A percentile compares a stretch with the other conserved stretches of the same genome.
These are phyloP conservation scores for Malthinus flaveolus DNA, from an alignment of 2,888 invertebrate species.

Conservation along the genomic window DNA sequence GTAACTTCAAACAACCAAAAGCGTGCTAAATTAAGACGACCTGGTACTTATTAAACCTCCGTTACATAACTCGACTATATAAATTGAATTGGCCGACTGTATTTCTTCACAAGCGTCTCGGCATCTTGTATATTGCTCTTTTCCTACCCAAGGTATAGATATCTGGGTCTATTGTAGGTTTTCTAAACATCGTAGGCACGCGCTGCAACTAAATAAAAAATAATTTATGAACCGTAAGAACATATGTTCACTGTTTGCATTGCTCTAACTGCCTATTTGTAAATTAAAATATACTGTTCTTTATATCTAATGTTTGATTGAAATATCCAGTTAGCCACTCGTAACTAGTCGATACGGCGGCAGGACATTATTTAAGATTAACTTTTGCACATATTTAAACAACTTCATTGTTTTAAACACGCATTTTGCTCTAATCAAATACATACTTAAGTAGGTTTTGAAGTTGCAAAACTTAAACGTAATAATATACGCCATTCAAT, in stretches of 20 bases:
- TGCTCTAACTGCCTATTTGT: constrained; percentile 9
- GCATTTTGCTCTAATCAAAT: no score
- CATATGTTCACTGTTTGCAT: constrained; percentile 43
- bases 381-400: no score
- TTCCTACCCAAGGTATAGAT: constrained; percentile 41
- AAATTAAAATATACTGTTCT: constrained; percentile 4
- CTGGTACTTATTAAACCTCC: constrained; percentile 6
- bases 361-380: no score
- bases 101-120: constrained; percentile 37
- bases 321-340: constrained; percentile 12
- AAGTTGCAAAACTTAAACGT: no score
- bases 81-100: constrained; percentile 34
- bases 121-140: constrained; percentile 46
- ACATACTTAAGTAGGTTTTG: no score
- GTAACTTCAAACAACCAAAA: constrained; percentile 22
- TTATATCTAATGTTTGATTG: constrained; percentile 17
- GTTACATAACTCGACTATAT: constrained; percentile 9
- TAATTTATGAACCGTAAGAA: constrained; percentile 49
- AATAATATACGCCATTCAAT: no score
- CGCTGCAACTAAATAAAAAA: constrained; percentile 47
- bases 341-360: no score
- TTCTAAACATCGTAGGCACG: constrained; percentile 50
- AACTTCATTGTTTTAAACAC: no score
- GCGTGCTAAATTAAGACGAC: constrained; percentile 19
- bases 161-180: constrained; percentile 45